Conservation (phyloP, 2,113 vertebrate genomes). For the Solea solea region DNA sequence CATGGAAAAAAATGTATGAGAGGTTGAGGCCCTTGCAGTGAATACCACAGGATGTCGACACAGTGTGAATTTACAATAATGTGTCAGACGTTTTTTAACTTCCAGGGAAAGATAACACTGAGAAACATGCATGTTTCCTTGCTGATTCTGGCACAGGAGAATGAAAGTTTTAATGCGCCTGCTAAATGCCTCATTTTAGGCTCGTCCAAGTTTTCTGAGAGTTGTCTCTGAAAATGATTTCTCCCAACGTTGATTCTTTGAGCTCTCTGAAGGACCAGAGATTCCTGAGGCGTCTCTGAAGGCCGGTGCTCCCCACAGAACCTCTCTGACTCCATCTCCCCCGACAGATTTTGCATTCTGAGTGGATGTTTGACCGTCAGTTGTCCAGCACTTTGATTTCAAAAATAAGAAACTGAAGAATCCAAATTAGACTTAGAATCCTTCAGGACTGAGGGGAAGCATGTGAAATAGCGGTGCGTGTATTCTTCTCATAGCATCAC, state of each 20-base stretch:
- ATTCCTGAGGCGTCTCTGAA: conserved; percentile 46
- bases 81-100: conserved; percentile 22
- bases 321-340: conserved; percentile 22
- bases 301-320: conserved; percentile 37
- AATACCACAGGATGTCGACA: conserved; percentile 18
- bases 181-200: conserved; percentile 19
- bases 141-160: conserved; percentile 44
- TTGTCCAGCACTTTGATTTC: conserved; percentile 27
- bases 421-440: conserved; percentile 20
- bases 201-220: conserved; percentile 19
- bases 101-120: conserved; percentile 45
- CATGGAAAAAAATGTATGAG: conserved; percentile 14
- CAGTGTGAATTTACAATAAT: conserved; percentile 38
- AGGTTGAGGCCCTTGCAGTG: conserved; percentile 2
- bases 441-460: background rate
- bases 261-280: conserved; percentile 21
- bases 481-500: too few species aligned
- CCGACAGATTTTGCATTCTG: conserved; percentile 60
- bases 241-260: conserved; percentile 22
- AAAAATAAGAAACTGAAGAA: conserved; percentile 38
- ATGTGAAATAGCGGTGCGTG: background rate
- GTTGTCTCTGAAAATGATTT: conserved; percentile 37
- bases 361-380: conserved; percentile 52
- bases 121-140: conserved; percentile 41
- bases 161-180: conserved; percentile 24